These are phyloP conservation scores for Phyllotreta cruciferae DNA, from an alignment of 2,888 invertebrate genomes.

Conservation along the genomic window DNA sequence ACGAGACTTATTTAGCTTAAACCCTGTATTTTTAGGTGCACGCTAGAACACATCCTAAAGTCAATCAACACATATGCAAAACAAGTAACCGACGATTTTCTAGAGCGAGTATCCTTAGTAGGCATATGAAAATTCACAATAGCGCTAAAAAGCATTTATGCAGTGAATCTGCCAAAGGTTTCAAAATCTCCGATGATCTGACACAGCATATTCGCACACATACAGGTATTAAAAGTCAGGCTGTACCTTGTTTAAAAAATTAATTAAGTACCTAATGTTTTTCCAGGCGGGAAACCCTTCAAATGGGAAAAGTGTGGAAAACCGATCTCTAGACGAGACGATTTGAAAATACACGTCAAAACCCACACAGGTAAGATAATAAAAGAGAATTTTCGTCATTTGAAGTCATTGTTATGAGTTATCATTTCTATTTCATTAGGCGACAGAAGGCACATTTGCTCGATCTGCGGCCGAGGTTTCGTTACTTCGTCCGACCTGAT, in stretches of 20 bases:
- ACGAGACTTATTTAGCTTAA: too few relatives aligned
- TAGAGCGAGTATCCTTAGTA: constrained; percentile 58
- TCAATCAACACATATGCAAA: constrained; percentile 52
- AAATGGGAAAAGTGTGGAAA: too few relatives aligned
- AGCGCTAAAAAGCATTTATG: constrained; percentile 57
- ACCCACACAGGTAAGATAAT: constrained; percentile 57
- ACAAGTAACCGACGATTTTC: constrained; percentile 59
- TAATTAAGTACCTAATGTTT: too few relatives aligned
- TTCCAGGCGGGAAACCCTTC: constrained; percentile 56
- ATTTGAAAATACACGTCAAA: constrained; percentile 54
- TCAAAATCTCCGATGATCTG: constrained; percentile 57
- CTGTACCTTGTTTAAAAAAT: too few relatives aligned
- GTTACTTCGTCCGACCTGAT: constrained; percentile 57
- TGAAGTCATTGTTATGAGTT: too few relatives aligned
- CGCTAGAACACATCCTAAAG: constrained; percentile 50
- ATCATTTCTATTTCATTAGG: too few relatives aligned
- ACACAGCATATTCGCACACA: constrained; percentile 57
- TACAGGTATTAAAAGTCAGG: constrained; percentile 53
- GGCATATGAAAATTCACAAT: constrained; percentile 56
- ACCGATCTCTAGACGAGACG: constrained; percentile 57
- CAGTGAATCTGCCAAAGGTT: constrained; percentile 58
- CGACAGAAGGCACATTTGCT: constrained; percentile 59
- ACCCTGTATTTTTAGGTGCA: constrained; percentile 32
- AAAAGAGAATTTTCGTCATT: too few relatives aligned
- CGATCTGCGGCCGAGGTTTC: constrained; percentile 57